phyloP scores from a whole-genome alignment of 2,113 vertebrate species.

The Bostrychus sinensis region DNA sequence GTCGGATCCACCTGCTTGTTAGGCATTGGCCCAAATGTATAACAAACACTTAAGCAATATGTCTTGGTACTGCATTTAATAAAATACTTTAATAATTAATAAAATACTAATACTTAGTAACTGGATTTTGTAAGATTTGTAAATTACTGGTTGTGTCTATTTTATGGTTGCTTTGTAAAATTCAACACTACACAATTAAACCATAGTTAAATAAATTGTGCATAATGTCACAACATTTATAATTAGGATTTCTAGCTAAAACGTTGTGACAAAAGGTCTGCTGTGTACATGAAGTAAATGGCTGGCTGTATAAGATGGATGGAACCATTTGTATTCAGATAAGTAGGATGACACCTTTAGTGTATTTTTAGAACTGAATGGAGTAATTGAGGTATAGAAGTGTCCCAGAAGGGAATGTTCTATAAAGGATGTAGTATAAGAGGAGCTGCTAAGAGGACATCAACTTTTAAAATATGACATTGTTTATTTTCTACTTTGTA shows the following conservation, averaged over 20 bases:
- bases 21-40: constrained; percentile 41
- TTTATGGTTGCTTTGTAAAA: not conserved
- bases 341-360: not conserved
- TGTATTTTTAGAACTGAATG: no score
- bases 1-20: constrained; percentile 56
- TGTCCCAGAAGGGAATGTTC: no score
- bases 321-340: not conserved
- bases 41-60: constrained; percentile 21
- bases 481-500: no score
- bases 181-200: not conserved
- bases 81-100: no score
- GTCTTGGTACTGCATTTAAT: no score
- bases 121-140: not conserved
- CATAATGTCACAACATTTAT: not conserved
- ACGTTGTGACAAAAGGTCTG: no score
- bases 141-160: not conserved
- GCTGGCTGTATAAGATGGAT: not conserved
- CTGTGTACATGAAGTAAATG: no score
- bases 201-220: not conserved
- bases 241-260: not conserved
- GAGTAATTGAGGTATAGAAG: no score
- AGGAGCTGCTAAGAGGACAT: no score
- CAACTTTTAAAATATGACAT: no score
- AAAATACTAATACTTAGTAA: no score
- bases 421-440: no score